A percentile compares a stretch with the other conserved stretches of the same genome.
Evolutionary conservation across 1,140 invertebrate genomes (phyloP).

Genomic region (Plectrocnemia conspersa): DNA sequence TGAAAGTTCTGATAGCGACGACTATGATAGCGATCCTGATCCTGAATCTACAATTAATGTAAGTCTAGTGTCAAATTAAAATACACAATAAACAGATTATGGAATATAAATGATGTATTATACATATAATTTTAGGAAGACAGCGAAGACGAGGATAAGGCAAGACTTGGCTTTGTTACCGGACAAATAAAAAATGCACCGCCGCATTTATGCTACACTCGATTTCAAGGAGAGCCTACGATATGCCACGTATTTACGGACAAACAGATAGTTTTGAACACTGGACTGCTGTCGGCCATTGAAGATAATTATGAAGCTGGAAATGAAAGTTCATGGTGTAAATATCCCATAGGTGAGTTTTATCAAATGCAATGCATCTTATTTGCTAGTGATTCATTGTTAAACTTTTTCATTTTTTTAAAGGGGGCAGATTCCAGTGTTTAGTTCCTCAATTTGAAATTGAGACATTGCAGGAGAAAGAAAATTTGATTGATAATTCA

Average conservation of each 20-base stretch:
- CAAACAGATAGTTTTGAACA: constrained; percentile 44
- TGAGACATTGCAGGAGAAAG: constrained; percentile 39
- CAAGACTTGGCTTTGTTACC: too few relatives aligned
- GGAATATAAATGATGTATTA: neutral
- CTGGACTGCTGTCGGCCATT: constrained; percentile 43
- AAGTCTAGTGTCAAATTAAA: neutral
- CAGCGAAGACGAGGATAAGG: constrained; percentile 3
- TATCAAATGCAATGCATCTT: constrained; percentile 1
- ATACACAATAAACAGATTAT: too few relatives aligned
- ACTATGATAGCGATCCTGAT: constrained; percentile 28
- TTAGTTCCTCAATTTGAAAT: constrained; percentile 48
- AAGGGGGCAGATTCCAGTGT: constrained; percentile 54
- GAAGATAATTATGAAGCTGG: constrained; percentile 39
- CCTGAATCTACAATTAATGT: constrained; percentile 10
- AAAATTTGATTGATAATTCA: constrained; percentile 41
- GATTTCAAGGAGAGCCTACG: constrained; percentile 37
- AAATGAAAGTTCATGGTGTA: constrained; percentile 48
- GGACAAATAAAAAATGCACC: constrained; percentile 37
- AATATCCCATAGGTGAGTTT: constrained; percentile 52
- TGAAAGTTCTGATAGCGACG: constrained; percentile 17
- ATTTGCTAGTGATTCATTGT: neutral
- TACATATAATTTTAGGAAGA: constrained; percentile 1
- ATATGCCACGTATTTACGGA: constrained; percentile 56
- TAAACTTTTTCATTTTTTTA: constrained; percentile 22
- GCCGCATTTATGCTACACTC: constrained; percentile 59